A percentile compares a stretch with the other conserved stretches of the same genome.
These are phyloP conservation scores for Tetraneura akinire DNA, from an alignment of 1,140 invertebrate species.

Conservation along the genomic window DNA sequence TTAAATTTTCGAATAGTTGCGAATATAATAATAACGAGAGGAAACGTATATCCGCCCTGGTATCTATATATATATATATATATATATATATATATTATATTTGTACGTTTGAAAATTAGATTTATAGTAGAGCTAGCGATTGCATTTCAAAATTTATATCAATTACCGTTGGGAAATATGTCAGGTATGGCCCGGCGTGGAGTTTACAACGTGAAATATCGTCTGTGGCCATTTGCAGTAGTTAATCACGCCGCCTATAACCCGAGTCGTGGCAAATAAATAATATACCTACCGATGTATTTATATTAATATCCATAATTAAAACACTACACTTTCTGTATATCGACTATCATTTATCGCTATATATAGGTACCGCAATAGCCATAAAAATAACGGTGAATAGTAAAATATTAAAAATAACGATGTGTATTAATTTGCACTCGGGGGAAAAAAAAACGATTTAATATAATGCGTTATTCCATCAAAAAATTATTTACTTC, in stretches of 20 bases:
- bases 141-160: constrained; percentile 15
- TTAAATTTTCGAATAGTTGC: no score
- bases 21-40: background rate
- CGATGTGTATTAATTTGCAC: no score
- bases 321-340: background rate
- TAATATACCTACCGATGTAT: background rate
- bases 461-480: no score
- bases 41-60: background rate
- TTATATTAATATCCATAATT: background rate
- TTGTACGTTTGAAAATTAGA: background rate
- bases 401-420: no score
- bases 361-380: no score
- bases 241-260: background rate
- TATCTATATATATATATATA: constrained; percentile 11
- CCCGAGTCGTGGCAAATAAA: background rate
- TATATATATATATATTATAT: no score
- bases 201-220: constrained; percentile 1
- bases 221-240: background rate
- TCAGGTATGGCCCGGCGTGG: background rate
- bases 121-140: background rate
- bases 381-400: no score
- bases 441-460: no score
- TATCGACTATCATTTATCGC: background rate
- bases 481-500: no score
- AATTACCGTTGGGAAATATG: constrained; percentile 14